Conservation (phyloP, 1,140 invertebrate genomes). For the Portunus trituberculatus region DNA sequence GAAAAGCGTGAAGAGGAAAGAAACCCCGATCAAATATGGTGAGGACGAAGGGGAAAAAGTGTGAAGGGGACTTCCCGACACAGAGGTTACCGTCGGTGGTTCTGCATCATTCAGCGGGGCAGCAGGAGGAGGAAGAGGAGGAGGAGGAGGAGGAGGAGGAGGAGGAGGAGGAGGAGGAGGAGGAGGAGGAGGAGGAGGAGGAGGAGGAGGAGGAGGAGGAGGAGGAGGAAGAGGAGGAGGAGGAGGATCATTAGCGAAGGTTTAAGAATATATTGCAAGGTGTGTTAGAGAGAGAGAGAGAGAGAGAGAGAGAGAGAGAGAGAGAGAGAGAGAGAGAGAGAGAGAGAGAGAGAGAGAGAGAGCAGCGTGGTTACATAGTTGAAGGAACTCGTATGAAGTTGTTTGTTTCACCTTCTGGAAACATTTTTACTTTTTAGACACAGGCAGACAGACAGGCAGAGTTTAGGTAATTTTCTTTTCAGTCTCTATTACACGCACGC, state of each 20-base stretch:
- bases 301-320: not conserved
- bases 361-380: too few species aligned
- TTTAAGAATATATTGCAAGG: too few species aligned
- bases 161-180: not conserved
- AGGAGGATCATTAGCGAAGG: not conserved
- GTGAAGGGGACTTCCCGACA: too few species aligned
- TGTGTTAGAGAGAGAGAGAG: not conserved
- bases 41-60: too few species aligned
- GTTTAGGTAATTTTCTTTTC: slow-evolving; percentile 3
- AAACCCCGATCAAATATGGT: not conserved
- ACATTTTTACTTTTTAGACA: not conserved
- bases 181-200: not conserved
- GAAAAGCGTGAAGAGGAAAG: not conserved
- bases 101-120: too few species aligned
- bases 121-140: not conserved
- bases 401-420: not conserved
- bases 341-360: not conserved
- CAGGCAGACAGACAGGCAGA: slow-evolving; percentile 5
- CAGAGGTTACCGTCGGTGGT: too few species aligned
- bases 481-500: not conserved
- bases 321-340: not conserved
- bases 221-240: not conserved
- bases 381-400: not conserved
- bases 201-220: not conserved
- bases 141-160: not conserved